Evolutionary conservation across 2,888 invertebrate species (phyloP), one percentile per base, ranked within the genome.

Genomic region (Metopia argyrocephala): DNA sequence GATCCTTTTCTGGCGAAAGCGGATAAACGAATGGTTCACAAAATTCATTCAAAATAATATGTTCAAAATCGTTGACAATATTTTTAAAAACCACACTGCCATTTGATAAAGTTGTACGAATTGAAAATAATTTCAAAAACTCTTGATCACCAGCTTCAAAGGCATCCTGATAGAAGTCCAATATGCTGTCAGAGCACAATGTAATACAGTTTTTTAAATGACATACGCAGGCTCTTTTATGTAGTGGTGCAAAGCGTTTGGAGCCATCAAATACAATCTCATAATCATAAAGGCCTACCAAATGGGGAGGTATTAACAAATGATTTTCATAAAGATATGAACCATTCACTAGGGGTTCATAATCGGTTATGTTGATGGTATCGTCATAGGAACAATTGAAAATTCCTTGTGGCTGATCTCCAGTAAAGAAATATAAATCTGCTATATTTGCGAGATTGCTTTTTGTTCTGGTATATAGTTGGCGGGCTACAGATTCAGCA

Each of bases 381-480:
- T 76, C 28, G 0, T 74, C 65, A 23, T 57, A 74, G 31, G 74
- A 57, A n/a, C 74, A 74, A 15, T 62, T n/a, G n/a, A n/a, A n/a
- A n/a, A n/a, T n/a, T n/a, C n/a, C n/a, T n/a, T n/a, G n/a, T n/a
- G n/a, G n/a, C n/a, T n/a, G n/a, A 38, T n/a, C 21, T 50, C 18
- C 48, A 25, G 50, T 38, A 5, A 61, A 38, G 7, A 18, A 38
- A 28, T 54, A 56, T 45, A 68, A 56, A 20, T 68, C 25, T 12
- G 54, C 54, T 25, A 56, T 20, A 46, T 27, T 57, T n/a, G 5
- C 57, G 28, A 23, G n/a, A 3, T 56, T 6, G 18, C 12, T 9
- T 50, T 50, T 20, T 3, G 50, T 50, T 20, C n/a, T n/a, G n/a
- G n/a, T n/a, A n/a, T n/a, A n/a, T n/a, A n/a, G n/a, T n/a, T n/a